These are phyloP conservation scores for Charanyca ferruginea DNA, from an alignment of 2,888 invertebrate species.

Conservation along the genomic window DNA sequence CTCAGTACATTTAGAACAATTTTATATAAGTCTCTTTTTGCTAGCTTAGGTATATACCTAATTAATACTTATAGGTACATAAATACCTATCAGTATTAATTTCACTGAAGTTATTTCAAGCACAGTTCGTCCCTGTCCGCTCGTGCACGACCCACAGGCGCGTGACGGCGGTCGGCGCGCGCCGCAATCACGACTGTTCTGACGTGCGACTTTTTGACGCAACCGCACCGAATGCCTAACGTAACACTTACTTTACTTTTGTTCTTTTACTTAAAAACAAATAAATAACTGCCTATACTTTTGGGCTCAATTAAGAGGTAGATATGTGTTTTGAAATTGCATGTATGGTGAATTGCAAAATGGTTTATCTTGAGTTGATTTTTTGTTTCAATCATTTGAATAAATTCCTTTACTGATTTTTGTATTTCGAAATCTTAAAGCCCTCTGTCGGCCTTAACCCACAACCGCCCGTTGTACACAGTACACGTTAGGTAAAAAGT, in stretches of 20 bases:
- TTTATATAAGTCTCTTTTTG: too few species aligned
- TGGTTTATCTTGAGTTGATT: neutral
- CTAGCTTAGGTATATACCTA: too few species aligned
- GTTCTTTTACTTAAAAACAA: constrained; percentile 59
- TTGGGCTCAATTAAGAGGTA: constrained; percentile 23
- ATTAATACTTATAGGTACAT: too few species aligned
- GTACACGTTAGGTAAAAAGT: neutral
- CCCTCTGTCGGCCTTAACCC: too few species aligned
- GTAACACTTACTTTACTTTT: constrained; percentile 65
- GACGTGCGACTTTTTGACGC: constrained; percentile 86
- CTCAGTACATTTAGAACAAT: too few species aligned
- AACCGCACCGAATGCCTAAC: constrained; percentile 71
- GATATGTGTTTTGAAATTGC: constrained; percentile 34
- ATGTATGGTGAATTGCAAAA: constrained; percentile 24
- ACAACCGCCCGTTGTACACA: neutral
- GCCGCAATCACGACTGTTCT: constrained; percentile 85
- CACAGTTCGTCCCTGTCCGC: constrained; percentile 75
- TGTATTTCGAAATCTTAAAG: neutral
- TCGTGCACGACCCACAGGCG: constrained; percentile 87
- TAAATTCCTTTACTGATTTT: neutral
- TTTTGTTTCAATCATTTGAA: neutral
- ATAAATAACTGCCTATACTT: constrained; percentile 26
- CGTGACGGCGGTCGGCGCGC: constrained; percentile 88
- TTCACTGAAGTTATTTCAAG: constrained; percentile 7
- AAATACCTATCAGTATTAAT: constrained; percentile 23